Evolutionary conservation across 2,888 invertebrate genomes (phyloP).

Genomic region (Caradrina clavipalpis): DNA sequence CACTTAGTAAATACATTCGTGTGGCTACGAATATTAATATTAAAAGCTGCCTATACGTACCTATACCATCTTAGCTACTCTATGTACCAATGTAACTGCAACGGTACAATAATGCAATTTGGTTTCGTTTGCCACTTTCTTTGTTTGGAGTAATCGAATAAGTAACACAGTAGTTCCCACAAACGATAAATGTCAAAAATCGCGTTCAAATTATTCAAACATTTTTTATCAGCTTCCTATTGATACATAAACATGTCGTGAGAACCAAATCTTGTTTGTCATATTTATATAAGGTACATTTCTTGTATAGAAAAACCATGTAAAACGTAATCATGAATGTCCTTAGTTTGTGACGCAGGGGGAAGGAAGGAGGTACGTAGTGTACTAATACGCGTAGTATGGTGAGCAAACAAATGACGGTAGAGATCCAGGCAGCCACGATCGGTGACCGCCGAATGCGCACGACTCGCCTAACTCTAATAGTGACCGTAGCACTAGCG

Average conservation of each 20-base stretch:
- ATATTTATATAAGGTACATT: constrained; percentile 12
- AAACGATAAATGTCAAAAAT: constrained; percentile 25
- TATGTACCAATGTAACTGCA: neutral
- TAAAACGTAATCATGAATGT: constrained; percentile 49
- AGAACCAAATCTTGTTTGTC: constrained; percentile 48
- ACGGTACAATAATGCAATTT: constrained; percentile 2
- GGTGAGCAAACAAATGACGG: constrained; percentile 56
- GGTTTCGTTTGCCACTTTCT: constrained; percentile 7
- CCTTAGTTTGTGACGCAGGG: constrained; percentile 73
- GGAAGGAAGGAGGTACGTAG: constrained; percentile 64
- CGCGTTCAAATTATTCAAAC: constrained; percentile 33
- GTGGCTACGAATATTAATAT: neutral
- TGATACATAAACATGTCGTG: constrained; percentile 51
- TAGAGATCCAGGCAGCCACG: constrained; percentile 50
- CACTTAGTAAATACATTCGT: neutral
- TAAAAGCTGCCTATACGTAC: too few relatives aligned
- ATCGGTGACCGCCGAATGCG: constrained; percentile 30
- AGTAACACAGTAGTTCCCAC: constrained; percentile 11
- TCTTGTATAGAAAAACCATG: constrained; percentile 15
- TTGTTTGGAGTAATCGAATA: neutral
- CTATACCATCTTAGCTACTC: neutral
- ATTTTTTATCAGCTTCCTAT: constrained; percentile 40
- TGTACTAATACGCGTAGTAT: constrained; percentile 18
- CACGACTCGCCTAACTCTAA: constrained; percentile 39
- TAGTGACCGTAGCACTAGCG: constrained; percentile 49